These are phyloP conservation scores for Ptilonorhynchus violaceus DNA, from an alignment of 2,113 vertebrate species.

Conservation along the genomic window DNA sequence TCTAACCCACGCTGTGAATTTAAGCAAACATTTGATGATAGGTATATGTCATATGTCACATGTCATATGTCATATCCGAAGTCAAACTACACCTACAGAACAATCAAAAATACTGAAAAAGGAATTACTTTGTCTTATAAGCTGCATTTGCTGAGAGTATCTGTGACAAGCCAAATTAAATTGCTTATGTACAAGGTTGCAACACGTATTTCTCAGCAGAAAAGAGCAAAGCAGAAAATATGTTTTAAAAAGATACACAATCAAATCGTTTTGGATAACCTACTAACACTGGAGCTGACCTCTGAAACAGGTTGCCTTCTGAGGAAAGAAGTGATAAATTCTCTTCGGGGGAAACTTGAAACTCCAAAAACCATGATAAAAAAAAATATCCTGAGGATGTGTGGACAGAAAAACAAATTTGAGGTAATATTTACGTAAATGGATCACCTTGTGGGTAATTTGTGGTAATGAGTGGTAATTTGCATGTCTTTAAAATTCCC, in stretches of 20 bases:
- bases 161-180: neutral
- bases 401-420: neutral
- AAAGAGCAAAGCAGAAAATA: neutral
- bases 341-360: neutral
- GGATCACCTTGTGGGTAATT: neutral
- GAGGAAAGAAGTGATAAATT: neutral
- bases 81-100: neutral
- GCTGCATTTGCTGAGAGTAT: neutral
- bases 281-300: neutral
- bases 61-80: neutral
- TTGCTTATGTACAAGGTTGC: neutral
- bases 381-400: neutral
- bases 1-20: neutral
- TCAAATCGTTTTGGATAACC: neutral
- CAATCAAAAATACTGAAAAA: neutral
- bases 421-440: neutral
- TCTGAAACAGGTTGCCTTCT: neutral
- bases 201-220: neutral
- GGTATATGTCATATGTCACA: neutral
- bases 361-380: neutral
- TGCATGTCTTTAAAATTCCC: neutral
- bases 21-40: neutral
- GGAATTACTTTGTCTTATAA: neutral
- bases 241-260: neutral
- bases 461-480: neutral